Base-by-base conservation (phyloP, 2,113 vertebrate species). In the Alces alces region DNA sequence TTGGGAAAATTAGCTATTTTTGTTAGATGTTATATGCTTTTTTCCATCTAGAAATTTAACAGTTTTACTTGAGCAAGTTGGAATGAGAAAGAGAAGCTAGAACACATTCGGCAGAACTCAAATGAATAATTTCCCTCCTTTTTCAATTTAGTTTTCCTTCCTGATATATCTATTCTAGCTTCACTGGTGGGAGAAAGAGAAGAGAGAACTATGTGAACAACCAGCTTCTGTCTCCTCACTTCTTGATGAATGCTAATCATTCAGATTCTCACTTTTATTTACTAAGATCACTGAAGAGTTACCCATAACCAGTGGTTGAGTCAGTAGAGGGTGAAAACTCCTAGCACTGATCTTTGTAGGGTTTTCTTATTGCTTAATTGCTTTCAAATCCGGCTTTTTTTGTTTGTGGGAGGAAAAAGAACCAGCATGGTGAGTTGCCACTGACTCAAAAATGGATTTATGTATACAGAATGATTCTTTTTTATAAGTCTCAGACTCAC, bases 11-110 rank as follows among this genome's bases (percentile, higher is more conserved):
- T 90, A 12, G 39, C 30, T 58, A 83, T 39, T 58, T 95, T 96
- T 84, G 2, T 89, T 11, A 89, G 66, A 87, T 55, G 4, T 89
- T 64, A 55, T 33, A 54, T 60, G 12, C 14, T 86, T 95, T 54
- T 90, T 95, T 97, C 89, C 70, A 88, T 66, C 70, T 91, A 36
- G 83, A 79, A 98, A 91, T 86, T 90, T 96, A 96, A 96, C 95
- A 96, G 85, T 96, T 97, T 86, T 73, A 70, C n/a, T 84, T 85
- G 87, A 55, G 21, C 11, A 19, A 33, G 61, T 60, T 86, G 90
- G 43, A 85, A 84, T 50, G 82, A 43, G 64, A 94, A 88, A n/a
- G 93, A 85, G 93, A 86, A 66, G 15, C 57, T 89, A 80, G 45
- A 80, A 94, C n/a, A 79, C 39, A 86, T 86, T 90, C 33, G 94